Conservation (phyloP, 2,888 invertebrate species). For the Rhamnusium bicolor region DNA sequence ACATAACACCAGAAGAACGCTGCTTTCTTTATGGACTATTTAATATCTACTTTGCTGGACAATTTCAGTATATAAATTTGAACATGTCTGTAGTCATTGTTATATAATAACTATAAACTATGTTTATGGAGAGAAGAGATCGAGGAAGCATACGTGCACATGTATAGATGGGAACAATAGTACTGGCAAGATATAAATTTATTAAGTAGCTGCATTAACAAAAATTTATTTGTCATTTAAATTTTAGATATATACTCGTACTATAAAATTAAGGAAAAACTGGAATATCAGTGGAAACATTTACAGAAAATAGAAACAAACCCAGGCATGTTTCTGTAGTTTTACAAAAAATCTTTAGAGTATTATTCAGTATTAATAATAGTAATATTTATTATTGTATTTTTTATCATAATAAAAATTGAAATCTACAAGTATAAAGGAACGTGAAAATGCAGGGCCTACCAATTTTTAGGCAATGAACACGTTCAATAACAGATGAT, state of each 20-base stretch:
- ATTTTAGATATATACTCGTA: not conserved
- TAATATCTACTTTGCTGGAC: conserved; percentile 29
- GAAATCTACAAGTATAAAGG: too few relatives aligned
- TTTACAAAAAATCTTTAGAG: too few relatives aligned
- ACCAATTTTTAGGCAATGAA: too few relatives aligned
- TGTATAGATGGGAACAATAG: conserved; percentile 1
- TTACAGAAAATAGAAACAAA: too few relatives aligned
- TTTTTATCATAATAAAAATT: too few relatives aligned
- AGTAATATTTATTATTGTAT: too few relatives aligned
- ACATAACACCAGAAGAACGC: conserved; percentile 52
- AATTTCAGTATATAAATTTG: conserved; percentile 31
- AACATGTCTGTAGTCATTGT: conserved; percentile 26
- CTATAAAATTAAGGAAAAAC: too few relatives aligned
- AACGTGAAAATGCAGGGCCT: too few relatives aligned
- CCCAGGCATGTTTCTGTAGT: too few relatives aligned
- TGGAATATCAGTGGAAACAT: too few relatives aligned
- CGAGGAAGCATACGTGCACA: not conserved
- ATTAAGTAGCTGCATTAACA: not conserved
- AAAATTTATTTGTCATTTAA: not conserved
- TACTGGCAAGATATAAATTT: not conserved
- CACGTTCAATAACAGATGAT: too few relatives aligned
- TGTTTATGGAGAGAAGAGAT: not conserved
- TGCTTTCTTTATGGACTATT: conserved; percentile 34
- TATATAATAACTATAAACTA: conserved; percentile 6
- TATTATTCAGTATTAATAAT: too few relatives aligned